Evolutionary conservation across 2,113 vertebrate genomes (phyloP).

Genomic region (Columba janthina): DNA sequence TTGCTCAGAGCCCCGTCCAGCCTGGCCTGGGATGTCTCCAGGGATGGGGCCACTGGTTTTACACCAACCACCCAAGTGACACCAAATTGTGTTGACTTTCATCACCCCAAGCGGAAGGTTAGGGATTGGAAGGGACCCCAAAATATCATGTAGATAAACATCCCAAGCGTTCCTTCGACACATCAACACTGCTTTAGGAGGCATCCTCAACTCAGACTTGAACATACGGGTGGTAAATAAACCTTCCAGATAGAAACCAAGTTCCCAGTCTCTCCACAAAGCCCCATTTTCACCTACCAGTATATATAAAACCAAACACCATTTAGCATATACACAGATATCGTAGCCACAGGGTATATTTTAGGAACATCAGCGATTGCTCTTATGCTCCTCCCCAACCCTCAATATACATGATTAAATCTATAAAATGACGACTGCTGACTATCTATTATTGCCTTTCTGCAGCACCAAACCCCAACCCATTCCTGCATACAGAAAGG

Average conservation of each 20-base stretch:
- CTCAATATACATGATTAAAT: background rate
- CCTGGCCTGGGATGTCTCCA: too few species aligned
- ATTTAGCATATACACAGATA: background rate
- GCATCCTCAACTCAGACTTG: background rate
- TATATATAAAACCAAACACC: accelerated
- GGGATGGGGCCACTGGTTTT: background rate
- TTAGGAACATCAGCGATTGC: background rate
- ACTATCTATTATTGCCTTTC: background rate
- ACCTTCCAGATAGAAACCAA: background rate
- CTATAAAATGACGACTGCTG: background rate
- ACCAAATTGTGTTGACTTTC: background rate
- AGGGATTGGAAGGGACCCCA: too few species aligned
- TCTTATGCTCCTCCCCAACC: background rate
- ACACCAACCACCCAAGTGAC: background rate
- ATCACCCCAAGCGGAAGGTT: background rate
- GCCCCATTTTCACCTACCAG: background rate
- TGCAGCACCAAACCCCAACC: background rate
- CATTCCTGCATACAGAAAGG: background rate
- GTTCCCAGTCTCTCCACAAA: background rate
- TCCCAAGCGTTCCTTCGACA: background rate
- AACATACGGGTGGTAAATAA: background rate
- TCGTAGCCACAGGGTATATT: background rate
- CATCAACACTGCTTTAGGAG: background rate
- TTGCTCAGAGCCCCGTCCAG: too few species aligned
- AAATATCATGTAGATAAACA: too few species aligned